A percentile compares a stretch with the other conserved stretches of the same genome.
Conservation (phyloP, 2,888 invertebrate species). For the Drosophila kambysellisi region DNA sequence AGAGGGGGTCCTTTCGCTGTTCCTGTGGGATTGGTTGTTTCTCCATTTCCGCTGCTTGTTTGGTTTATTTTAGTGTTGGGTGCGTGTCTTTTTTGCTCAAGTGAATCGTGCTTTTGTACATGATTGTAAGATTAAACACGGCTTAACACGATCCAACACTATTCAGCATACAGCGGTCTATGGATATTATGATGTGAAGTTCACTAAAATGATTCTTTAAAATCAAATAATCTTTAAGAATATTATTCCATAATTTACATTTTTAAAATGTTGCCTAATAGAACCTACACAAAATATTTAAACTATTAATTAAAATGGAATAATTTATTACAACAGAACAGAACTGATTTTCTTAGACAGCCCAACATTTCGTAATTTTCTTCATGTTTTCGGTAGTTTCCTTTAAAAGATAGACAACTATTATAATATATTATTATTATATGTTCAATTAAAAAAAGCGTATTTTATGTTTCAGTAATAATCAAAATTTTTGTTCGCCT, state of each 20-base stretch:
- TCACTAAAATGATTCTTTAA: not conserved
- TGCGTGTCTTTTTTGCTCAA: conserved; percentile 1
- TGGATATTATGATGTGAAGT: not conserved
- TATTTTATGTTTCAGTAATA: not conserved
- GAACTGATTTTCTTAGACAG: not conserved
- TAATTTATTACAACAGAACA: not conserved
- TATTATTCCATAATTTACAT: fast-evolving
- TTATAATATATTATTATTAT: not conserved
- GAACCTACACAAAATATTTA: not conserved
- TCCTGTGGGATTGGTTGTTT: conserved; percentile 8
- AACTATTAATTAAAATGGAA: not conserved
- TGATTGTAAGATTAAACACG: not conserved
- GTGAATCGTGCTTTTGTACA: not conserved
- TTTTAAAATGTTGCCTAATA: not conserved
- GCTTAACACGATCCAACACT: not conserved
- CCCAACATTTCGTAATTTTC: not conserved
- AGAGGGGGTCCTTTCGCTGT: not conserved
- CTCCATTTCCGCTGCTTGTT: conserved; percentile 15
- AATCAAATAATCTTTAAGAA: not conserved
- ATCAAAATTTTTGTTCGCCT: not conserved
- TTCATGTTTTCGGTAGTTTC: not conserved
- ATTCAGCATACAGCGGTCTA: not conserved
- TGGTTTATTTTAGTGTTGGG: conserved; percentile 5
- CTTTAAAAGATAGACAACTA: not conserved
- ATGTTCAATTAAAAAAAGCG: not conserved